These are phyloP conservation scores for Slavum lentiscoides DNA, from an alignment of 2,888 invertebrate species.

Conservation along the genomic window DNA sequence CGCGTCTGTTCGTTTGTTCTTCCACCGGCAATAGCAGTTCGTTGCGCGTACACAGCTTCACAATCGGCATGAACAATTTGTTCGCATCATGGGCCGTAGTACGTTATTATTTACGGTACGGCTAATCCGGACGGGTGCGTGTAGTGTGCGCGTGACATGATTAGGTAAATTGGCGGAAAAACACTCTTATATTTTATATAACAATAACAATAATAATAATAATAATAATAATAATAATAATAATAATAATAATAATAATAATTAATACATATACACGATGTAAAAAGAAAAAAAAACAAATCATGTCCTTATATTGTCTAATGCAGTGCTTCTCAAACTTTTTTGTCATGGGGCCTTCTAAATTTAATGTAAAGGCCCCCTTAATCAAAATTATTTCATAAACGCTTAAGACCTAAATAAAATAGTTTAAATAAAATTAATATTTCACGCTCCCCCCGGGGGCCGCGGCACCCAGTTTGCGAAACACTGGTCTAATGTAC, in stretches of 20 bases:
- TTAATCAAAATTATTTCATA: too few relatives aligned
- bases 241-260: neutral
- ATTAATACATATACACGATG: neutral
- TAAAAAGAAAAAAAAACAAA: too few relatives aligned
- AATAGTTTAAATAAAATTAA: too few relatives aligned
- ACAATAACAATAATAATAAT: neutral
- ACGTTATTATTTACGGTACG: conserved; percentile 30
- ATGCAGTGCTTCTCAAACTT: too few relatives aligned
- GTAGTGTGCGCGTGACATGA: conserved; percentile 16
- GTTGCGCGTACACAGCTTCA: neutral
- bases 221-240: neutral
- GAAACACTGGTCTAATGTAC: too few relatives aligned
- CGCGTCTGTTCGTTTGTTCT: neutral
- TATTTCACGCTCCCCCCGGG: too few relatives aligned
- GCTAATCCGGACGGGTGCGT: conserved; percentile 7
- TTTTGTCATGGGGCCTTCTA: too few relatives aligned
- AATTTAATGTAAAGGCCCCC: too few relatives aligned
- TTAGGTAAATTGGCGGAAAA: conserved; percentile 43
- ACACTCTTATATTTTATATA: neutral
- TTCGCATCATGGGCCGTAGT: neutral
- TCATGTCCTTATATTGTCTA: too few relatives aligned
- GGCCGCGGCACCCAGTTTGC: too few relatives aligned
- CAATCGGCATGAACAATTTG: neutral
- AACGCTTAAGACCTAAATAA: too few relatives aligned
- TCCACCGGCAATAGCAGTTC: neutral